Percentiles rank a stretch among this genome's conserved stretches.
Evolutionary conservation across 2,113 vertebrate species (phyloP).

Genomic region (Alosa alosa): DNA sequence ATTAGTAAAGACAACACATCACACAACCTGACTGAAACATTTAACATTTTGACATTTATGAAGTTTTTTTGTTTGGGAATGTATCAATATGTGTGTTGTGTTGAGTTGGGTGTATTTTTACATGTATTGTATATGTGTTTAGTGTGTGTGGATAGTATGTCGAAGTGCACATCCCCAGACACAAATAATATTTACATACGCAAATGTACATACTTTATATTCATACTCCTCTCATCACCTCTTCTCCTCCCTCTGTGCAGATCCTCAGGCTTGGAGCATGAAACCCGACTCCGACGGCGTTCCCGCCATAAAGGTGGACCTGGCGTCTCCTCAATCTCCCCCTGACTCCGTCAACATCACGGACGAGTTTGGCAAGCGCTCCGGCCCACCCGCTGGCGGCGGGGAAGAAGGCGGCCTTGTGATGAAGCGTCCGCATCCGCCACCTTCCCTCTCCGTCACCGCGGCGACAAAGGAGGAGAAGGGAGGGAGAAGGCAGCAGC

Average conservation of each 20-base stretch:
- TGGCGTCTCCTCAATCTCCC: slow-evolving; percentile 88
- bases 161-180: no score
- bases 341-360: slow-evolving; percentile 80
- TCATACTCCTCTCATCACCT: background rate
- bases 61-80: background rate
- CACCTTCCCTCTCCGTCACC: slow-evolving; percentile 50
- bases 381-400: slow-evolving; percentile 48
- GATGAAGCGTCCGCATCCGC: slow-evolving; percentile 73
- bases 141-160: no score
- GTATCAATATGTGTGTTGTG: no score
- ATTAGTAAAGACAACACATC: background rate
- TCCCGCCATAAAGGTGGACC: slow-evolving; percentile 89
- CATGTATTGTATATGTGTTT: no score
- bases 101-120: no score
- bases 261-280: slow-evolving; percentile 81
- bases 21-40: background rate
- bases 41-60: background rate
- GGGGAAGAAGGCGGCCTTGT: slow-evolving; percentile 75
- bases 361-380: slow-evolving; percentile 72
- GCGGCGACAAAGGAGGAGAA: slow-evolving; percentile 50
- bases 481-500: slow-evolving; percentile 45
- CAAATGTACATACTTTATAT: no score
- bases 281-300: slow-evolving; percentile 68
- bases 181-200: no score
- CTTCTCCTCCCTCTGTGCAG: slow-evolving; percentile 56